Conservation (phyloP, 2,113 vertebrate species). For the Periophthalmodon schlosseri region DNA sequence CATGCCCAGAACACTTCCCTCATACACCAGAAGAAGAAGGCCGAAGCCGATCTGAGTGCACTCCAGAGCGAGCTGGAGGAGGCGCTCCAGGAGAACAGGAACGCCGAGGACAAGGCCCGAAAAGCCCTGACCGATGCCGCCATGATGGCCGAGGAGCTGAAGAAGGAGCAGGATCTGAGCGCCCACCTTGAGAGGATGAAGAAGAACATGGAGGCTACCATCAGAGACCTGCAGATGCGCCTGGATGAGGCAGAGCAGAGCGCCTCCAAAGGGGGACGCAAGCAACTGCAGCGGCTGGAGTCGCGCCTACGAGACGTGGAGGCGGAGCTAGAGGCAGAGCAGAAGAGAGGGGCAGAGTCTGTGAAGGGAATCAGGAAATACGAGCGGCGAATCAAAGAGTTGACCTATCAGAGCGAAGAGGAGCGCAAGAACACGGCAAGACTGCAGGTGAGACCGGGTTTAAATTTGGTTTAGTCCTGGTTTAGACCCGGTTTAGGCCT, state of each 20-base stretch:
- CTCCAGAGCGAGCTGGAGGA: slow-evolving; percentile 69
- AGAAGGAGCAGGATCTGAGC: slow-evolving; percentile 89
- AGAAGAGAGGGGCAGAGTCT: slow-evolving; percentile 57
- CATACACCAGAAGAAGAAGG: slow-evolving; percentile 72
- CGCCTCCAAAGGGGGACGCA: slow-evolving; percentile 80
- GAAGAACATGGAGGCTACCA: slow-evolving; percentile 73
- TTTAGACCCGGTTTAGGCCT: neutral
- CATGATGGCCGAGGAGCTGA: slow-evolving; percentile 89
- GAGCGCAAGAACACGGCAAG: slow-evolving; percentile 70
- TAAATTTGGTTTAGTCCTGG: too few relatives aligned
- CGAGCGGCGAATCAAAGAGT: slow-evolving; percentile 72
- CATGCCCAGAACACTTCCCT: slow-evolving; percentile 79
- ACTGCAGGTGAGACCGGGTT: slow-evolving; percentile 44
- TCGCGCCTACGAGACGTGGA: slow-evolving; percentile 70
- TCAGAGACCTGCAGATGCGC: slow-evolving; percentile 80
- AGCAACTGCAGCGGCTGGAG: slow-evolving; percentile 82
- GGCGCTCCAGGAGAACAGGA: slow-evolving; percentile 63
- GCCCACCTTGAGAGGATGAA: slow-evolving; percentile 89
- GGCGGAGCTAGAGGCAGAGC: slow-evolving; percentile 71
- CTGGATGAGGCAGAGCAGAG: slow-evolving; percentile 83
- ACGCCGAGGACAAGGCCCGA: slow-evolving; percentile 68
- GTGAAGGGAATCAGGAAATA: slow-evolving; percentile 72
- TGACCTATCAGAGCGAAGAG: slow-evolving; percentile 71
- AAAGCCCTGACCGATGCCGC: slow-evolving; percentile 81
- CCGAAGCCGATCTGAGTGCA: slow-evolving; percentile 58